A percentile compares a stretch with the other conserved stretches of the same genome.
Evolutionary conservation across 2,888 invertebrate genomes (phyloP).

Genomic region (Acanthoscelides obtectus): DNA sequence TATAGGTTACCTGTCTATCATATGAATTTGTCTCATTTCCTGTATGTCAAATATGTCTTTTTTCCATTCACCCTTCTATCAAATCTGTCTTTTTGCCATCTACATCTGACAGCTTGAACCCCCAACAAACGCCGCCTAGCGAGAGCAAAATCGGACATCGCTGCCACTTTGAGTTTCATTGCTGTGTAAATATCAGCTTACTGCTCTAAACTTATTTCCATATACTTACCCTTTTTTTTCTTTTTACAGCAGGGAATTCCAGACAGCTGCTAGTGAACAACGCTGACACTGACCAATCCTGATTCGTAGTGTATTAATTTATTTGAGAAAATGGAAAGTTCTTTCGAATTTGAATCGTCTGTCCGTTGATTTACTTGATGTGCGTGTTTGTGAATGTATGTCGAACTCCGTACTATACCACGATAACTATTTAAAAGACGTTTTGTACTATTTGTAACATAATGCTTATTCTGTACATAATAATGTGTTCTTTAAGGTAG

Average conservation of each 20-base stretch:
- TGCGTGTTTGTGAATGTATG: neutral
- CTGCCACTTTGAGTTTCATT: too few species aligned
- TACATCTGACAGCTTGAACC: too few species aligned
- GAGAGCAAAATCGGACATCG: too few species aligned
- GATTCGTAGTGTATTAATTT: neutral
- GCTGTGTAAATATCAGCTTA: too few species aligned
- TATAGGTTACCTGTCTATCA: too few species aligned
- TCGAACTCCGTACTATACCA: neutral
- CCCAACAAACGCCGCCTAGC: too few species aligned
- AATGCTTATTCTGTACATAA: neutral
- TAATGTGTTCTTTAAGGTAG: too few species aligned
- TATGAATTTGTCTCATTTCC: too few species aligned
- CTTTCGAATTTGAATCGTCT: neutral
- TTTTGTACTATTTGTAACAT: neutral
- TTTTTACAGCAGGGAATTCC: constrained; percentile 27
- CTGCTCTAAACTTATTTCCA: neutral
- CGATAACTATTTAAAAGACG: neutral
- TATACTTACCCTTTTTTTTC: constrained; percentile 11
- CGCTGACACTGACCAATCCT: constrained; percentile 18
- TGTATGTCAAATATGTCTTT: too few species aligned
- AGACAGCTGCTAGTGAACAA: constrained; percentile 27
- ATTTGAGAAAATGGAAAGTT: neutral
- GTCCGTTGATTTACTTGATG: too few species aligned
- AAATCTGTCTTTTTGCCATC: too few species aligned
- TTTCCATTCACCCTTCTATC: too few species aligned